Conservation (phyloP, 1,140 invertebrate species). For the Matsumurasca onukii region DNA sequence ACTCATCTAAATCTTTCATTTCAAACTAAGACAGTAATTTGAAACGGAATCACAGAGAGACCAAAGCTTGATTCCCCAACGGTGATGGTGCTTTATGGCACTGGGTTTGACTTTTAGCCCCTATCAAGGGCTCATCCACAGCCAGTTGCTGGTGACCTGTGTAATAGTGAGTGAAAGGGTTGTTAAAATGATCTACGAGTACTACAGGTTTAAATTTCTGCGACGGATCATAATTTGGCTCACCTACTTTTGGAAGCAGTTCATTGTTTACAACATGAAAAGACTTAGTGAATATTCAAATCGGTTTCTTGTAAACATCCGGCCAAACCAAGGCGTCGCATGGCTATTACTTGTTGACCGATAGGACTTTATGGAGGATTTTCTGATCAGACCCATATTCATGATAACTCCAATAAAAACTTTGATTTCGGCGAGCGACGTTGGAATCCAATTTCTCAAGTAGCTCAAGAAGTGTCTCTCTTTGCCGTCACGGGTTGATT, state of each 20-base stretch:
- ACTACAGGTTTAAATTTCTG: neutral
- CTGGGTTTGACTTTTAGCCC: neutral
- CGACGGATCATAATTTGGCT: neutral
- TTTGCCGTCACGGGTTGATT: neutral
- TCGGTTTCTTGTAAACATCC: neutral
- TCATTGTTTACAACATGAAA: constrained; percentile 16
- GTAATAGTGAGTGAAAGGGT: neutral
- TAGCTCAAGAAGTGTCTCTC: neutral
- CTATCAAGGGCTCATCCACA: neutral
- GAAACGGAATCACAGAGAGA: neutral
- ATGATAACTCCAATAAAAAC: neutral
- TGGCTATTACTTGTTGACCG: neutral
- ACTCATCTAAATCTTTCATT: neutral
- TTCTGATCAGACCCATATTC: constrained; percentile 13
- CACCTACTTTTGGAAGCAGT: neutral
- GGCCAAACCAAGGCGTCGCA: neutral
- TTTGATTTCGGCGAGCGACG: neutral
- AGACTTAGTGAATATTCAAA: neutral
- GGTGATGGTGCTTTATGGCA: neutral
- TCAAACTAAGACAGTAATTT: neutral
- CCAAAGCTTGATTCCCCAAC: neutral
- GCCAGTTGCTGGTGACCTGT: constrained; percentile 15
- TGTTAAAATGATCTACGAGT: constrained; percentile 18
- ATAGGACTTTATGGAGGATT: constrained; percentile 3
- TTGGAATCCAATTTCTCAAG: neutral